Conservation (phyloP, 2,113 vertebrate genomes). For the Rhynchomys soricoides region DNA sequence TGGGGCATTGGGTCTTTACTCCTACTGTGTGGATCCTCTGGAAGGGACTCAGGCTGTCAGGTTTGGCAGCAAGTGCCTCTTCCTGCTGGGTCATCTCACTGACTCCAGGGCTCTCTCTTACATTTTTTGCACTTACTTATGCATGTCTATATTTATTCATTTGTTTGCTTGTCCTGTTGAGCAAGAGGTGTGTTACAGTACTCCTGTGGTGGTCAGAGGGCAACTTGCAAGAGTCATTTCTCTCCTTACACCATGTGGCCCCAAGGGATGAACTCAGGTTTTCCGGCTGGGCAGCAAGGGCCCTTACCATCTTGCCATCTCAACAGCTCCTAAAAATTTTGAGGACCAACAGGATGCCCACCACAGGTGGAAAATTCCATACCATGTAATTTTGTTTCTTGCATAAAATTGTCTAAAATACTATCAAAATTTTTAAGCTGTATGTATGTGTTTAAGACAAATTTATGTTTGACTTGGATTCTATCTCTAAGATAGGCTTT, state of each 20-base stretch:
- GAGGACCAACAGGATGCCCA: background rate
- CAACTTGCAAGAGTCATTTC: background rate
- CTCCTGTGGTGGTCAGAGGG: background rate
- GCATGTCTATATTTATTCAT: background rate
- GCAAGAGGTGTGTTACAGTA: background rate
- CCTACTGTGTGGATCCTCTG: background rate
- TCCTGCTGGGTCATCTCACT: background rate
- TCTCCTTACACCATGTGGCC: background rate
- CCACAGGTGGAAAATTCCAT: background rate
- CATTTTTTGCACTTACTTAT: background rate
- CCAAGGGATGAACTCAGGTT: too few species aligned
- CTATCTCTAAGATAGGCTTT: background rate
- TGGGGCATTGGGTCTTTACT: background rate
- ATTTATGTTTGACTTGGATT: background rate
- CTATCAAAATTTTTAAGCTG: background rate
- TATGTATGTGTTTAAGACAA: background rate
- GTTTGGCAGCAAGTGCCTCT: too few species aligned
- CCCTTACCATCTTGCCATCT: background rate
- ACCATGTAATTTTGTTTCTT: background rate
- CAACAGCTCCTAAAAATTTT: background rate
- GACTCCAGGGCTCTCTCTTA: background rate
- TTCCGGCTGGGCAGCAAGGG: background rate
- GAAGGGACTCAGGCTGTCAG: background rate
- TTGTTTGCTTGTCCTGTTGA: background rate
- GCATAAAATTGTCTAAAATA: background rate